These are phyloP conservation scores for Dryobota labecula DNA, from an alignment of 2,888 invertebrate genomes.

Conservation along the genomic window DNA sequence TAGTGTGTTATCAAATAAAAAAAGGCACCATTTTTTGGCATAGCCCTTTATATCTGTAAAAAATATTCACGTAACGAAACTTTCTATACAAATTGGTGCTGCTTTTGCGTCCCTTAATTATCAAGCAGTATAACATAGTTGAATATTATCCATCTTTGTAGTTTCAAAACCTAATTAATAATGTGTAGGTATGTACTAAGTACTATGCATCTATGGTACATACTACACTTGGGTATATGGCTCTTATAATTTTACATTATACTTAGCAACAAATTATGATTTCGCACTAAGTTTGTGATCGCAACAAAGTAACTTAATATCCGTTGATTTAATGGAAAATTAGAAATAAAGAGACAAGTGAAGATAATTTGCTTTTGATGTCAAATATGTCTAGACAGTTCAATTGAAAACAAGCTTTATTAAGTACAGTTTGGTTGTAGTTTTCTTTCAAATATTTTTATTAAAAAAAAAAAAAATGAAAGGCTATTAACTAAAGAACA, in stretches of 20 bases:
- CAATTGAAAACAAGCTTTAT: neutral
- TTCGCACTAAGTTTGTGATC: slow-evolving; percentile 6
- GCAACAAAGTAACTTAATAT: slow-evolving; percentile 52
- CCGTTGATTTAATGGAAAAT: slow-evolving; percentile 28
- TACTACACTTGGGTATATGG: slow-evolving; percentile 4
- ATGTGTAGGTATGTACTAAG: slow-evolving; percentile 52
- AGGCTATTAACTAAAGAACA: too few relatives aligned
- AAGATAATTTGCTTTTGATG: slow-evolving; percentile 11
- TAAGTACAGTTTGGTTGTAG: neutral
- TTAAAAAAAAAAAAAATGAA: too few relatives aligned
- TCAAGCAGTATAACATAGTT: neutral
- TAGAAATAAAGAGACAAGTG: slow-evolving; percentile 5
- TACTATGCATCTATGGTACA: slow-evolving; percentile 47
- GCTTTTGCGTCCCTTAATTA: neutral
- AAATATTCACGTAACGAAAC: neutral
- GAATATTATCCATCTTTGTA: neutral
- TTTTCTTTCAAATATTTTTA: neutral
- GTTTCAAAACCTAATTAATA: slow-evolving; percentile 49
- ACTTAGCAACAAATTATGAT: neutral
- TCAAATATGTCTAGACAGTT: neutral
- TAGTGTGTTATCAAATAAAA: too few relatives aligned
- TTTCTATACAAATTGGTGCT: neutral
- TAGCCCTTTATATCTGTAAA: too few relatives aligned
- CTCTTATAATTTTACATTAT: neutral
- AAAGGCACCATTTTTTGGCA: too few relatives aligned